Conservation (phyloP, 1,140 invertebrate genomes). For the Heliconius eleuchia region DNA sequence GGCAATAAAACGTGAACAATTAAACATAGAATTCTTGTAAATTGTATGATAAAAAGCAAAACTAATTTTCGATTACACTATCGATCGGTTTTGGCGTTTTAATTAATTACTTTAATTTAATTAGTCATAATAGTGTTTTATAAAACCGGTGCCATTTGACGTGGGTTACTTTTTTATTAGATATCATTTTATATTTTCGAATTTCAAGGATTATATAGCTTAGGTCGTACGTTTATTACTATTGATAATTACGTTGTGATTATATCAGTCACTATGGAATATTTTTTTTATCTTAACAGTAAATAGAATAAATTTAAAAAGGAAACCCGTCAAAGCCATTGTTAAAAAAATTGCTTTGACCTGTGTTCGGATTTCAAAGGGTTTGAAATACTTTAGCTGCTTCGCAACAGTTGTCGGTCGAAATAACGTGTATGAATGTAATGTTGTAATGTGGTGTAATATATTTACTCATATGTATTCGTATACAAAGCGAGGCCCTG, state of each 20-base stretch:
- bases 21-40: conserved; percentile 1
- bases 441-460: conserved; percentile 16
- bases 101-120: conserved; percentile 33
- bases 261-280: not conserved
- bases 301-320: conserved; percentile 1
- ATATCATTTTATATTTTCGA: conserved; percentile 25
- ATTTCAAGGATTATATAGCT: conserved; percentile 17
- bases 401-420: conserved; percentile 5
- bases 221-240: not conserved
- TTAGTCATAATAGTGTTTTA: conserved; percentile 34
- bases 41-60: conserved; percentile 17
- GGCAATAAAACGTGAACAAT: conserved; percentile 12
- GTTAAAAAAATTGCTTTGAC: conserved; percentile 13
- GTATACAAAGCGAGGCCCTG: conserved; percentile 21
- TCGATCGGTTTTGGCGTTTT: conserved; percentile 33
- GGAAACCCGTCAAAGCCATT: conserved; percentile 4
- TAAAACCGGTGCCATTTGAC: conserved; percentile 27
- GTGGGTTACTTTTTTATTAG: conserved; percentile 11
- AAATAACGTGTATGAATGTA: conserved; percentile 1
- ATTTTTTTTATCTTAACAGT: conserved; percentile 1
- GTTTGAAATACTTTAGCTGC: conserved; percentile 7
- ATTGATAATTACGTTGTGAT: not conserved
- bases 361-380: conserved; percentile 13
- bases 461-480: conserved; percentile 22
- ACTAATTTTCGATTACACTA: conserved; percentile 37